Conservation (phyloP, 2,113 vertebrate genomes). For the Dendrocopos noguchii region DNA sequence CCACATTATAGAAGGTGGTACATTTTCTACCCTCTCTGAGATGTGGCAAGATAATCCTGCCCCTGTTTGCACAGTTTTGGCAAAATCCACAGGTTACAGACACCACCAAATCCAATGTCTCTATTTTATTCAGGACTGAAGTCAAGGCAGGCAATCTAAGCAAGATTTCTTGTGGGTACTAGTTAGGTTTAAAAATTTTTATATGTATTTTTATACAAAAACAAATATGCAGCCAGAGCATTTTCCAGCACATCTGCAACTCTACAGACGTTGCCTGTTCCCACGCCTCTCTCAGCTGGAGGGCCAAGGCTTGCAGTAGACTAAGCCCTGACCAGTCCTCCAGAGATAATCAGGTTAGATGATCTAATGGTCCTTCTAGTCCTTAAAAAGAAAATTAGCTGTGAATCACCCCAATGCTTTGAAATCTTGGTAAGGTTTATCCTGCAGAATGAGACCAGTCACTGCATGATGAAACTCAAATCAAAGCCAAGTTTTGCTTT, state of each 20-base stretch:
- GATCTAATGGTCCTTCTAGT: slow-evolving; percentile 32
- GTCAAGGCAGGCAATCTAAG: not conserved
- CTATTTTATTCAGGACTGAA: not conserved
- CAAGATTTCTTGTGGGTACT: not conserved
- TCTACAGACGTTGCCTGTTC: not conserved
- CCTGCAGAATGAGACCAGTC: not conserved
- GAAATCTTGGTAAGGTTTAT: slow-evolving; percentile 11
- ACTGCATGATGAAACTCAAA: slow-evolving; percentile 18
- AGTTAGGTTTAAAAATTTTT: not conserved
- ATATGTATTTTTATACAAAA: not conserved
- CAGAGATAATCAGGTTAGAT: slow-evolving; percentile 32
- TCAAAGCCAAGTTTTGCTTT: not conserved
- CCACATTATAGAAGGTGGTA: not conserved
- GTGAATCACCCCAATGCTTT: slow-evolving; percentile 33
- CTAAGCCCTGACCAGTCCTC: not conserved
- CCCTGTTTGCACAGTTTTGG: not conserved
- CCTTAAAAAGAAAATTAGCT: slow-evolving; percentile 26
- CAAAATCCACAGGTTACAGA: not conserved
- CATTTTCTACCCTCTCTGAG: not conserved
- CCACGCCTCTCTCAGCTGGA: not conserved
- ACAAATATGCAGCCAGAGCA: not conserved
- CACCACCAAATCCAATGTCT: not conserved
- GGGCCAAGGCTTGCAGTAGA: not conserved
- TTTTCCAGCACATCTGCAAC: not conserved
- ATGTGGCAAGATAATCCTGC: not conserved